Evolutionary conservation across 1,140 invertebrate species (phyloP), one percentile per base, ranked within the genome.

Genomic region (Drosophila navojoa): DNA sequence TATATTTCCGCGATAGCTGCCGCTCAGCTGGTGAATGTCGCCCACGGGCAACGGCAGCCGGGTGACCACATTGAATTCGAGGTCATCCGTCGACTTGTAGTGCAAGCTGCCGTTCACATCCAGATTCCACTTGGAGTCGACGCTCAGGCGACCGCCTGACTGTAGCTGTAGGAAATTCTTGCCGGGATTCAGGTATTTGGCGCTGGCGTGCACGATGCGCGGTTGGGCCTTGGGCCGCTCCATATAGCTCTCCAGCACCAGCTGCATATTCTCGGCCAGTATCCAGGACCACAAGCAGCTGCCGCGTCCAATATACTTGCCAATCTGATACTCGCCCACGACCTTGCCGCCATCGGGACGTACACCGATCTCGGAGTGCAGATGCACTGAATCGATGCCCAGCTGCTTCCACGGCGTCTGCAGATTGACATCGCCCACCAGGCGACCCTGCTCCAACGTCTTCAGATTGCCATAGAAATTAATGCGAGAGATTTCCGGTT

Each of bases 121-220:
- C 91, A 95, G 29, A 73, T 75, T 64, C 93, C 91, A 76, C 72
- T 89, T 79, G 10, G 85, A 90, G 71, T 95, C 93, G 2, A 95
- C 80, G 47, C 93, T 93, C 1, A 94, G 55, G 50, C 94, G 92
- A 11, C 93, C 94, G 0, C 94, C 94, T 1, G 91, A 59, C 57
- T 93, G 85, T 1, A 95, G 22, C n/a, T 92, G 92, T 5, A 91
- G 81, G 55, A 93, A 94, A 2, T 81, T 86, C 58, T 91, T 90
- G 13, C 92, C 90, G 0, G 94, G 94, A 87, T 95, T 94, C 27
- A 92, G 58, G 61, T 93, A 95, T 45, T 92, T 91, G 2, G 93
- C 66, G 13, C 92, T 82, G n/a, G 79, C 77, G 70, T 76, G 75
- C 35, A 89, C 67, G 57, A 84, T 72, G 54, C 72, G 71, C 53